Base-by-base conservation (phyloP, 2,113 vertebrate genomes). In the Pelodiscus sinensis region DNA sequence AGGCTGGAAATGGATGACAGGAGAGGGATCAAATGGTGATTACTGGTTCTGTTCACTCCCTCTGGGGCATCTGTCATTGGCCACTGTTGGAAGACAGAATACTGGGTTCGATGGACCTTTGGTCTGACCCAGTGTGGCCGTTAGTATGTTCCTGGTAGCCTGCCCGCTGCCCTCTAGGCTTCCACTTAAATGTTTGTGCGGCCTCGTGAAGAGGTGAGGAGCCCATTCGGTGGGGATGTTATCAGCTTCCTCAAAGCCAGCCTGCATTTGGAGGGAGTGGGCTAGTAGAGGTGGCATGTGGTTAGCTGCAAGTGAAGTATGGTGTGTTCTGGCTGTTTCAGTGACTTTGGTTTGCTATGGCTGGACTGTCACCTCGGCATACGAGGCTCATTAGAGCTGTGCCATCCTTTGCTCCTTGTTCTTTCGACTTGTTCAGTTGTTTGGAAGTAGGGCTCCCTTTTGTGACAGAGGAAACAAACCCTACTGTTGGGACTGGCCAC, bases 121-220 rank as follows among this genome's bases (percentile, higher is more conserved):
- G 44, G 44, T 44, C 44, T 44, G 44, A 44, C 44, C 44, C 44
- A 44, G 44, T 44, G 44, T 44, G 44, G 44, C 44, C 44, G 44
- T 44, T 44, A 5, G 44, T 44, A 44, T 44, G 44, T 73, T 95
- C 87, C 83, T 96, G 96, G 96, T 95, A 16, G 88, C 93, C 94
- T 90, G 93, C 96, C 96, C 92, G 95, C 93, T 94, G 38, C 38
- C 73, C 16, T 52, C 88, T 91, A 92, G 15, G 31, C 73, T 24
- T 75, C 35, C 73, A 8, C 38, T 10, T 22, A 77, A 27, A 44
- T 13, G 38, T 10, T 12, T 15, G 73, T 13, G 38, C 24, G 13
- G 73, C 12, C 10, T 44, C 3, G 9, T 12, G 16, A n/a, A n/a
- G 62, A 18, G 31, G 29, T 18, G 44, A 10, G 14, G 52, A 21